A percentile compares a stretch with the other conserved stretches of the same genome.
These are phyloP conservation scores for Thymelicus lineola DNA, from an alignment of 2,888 invertebrate genomes.

Conservation along the genomic window DNA sequence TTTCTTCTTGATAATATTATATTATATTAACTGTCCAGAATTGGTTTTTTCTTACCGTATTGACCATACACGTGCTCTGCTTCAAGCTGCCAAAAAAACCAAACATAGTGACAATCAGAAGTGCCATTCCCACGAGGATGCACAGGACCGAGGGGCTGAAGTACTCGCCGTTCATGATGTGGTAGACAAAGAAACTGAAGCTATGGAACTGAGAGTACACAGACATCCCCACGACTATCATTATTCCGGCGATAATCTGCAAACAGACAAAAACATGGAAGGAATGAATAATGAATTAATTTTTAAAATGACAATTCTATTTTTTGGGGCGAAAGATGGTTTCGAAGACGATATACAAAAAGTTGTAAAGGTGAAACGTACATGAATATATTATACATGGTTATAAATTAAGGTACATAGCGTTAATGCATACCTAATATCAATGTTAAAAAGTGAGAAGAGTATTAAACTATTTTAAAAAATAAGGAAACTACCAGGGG, in stretches of 20 bases:
- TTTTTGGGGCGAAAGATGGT: too few species aligned
- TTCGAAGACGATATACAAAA: too few species aligned
- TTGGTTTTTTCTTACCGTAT: slow-evolving; percentile 73
- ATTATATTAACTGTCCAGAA: too few species aligned
- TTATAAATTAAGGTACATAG: not conserved
- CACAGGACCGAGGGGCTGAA: slow-evolving; percentile 91
- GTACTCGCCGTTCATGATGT: slow-evolving; percentile 73
- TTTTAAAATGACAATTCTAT: too few species aligned
- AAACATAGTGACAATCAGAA: slow-evolving; percentile 91
- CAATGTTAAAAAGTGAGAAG: not conserved
- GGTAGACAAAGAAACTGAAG: slow-evolving; percentile 65
- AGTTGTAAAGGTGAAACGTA: too few species aligned
- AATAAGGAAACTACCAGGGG: too few species aligned
- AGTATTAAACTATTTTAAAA: too few species aligned
- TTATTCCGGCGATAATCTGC: slow-evolving; percentile 69
- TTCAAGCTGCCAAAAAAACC: slow-evolving; percentile 94
- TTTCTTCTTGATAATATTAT: too few species aligned
- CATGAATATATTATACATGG: too few species aligned
- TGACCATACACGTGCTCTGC: slow-evolving; percentile 90
- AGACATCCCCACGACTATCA: slow-evolving; percentile 76
- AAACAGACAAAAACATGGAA: slow-evolving; percentile 41
- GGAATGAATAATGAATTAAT: too few species aligned
- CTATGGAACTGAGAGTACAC: slow-evolving; percentile 74
- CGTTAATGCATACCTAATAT: not conserved
- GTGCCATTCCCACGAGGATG: slow-evolving; percentile 89